Percentiles rank a stretch among this genome's conserved stretches.
Conservation (phyloP, 1,140 invertebrate species). For the Mercenaria mercenaria region DNA sequence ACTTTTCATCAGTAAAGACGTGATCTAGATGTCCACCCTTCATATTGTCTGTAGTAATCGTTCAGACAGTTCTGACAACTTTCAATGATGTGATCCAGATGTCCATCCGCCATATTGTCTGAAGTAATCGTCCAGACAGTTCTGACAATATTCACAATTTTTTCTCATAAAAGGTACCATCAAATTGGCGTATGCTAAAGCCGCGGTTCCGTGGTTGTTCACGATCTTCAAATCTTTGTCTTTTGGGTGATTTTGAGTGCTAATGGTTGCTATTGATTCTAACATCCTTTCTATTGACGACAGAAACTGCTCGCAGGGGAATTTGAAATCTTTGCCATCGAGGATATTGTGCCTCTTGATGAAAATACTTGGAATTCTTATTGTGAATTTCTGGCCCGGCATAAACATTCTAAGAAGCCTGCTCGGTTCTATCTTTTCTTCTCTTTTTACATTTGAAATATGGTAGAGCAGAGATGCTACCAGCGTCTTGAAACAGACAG, state of each 20-base stretch:
- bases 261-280: not conserved
- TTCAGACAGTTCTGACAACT: too few species aligned
- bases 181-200: not conserved
- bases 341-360: not conserved
- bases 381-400: not conserved
- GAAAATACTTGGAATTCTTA: not conserved
- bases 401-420: not conserved
- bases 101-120: not conserved
- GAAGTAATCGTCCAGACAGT: not conserved
- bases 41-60: too few species aligned
- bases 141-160: not conserved
- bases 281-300: not conserved
- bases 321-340: not conserved
- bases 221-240: not conserved
- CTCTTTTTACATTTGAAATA: not conserved
- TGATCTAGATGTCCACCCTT: too few species aligned
- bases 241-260: not conserved
- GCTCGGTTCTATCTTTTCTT: not conserved
- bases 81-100: too few species aligned
- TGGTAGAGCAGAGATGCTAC: not conserved
- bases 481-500: not conserved
- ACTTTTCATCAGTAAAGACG: too few species aligned
- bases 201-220: not conserved
- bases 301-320: not conserved
- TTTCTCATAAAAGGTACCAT: not conserved